Evolutionary conservation across 2,888 invertebrate genomes (phyloP), one percentile per base, ranked within the genome.

Genomic region (Rotaria socialis): DNA sequence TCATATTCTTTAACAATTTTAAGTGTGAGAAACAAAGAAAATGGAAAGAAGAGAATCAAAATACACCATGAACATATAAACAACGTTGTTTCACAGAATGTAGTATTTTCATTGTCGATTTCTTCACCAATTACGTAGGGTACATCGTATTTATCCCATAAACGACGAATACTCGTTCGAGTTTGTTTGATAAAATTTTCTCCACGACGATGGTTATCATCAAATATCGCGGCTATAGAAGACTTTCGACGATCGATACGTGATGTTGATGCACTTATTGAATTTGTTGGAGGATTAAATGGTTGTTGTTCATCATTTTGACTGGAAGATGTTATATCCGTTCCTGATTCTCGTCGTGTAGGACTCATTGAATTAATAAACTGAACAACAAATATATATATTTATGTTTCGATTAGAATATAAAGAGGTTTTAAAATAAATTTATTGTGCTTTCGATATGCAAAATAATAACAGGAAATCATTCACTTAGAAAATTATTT

Each of bases 1-100:
- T 97, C 96, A 91, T 97, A 97, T 90, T 97, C 96, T 90, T 96
- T 96, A 5, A 97, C 96, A 74, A 97, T 96, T 94, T 96, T 96
- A 90, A 96, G 95, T 91, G 96, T 96, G 87, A 96, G 93, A 91
- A 96, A 94, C 10, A 97, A 93, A 0, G 96, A 96, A 89, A 97
- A 95, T 0, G 96, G 96, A 94, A 96, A 94, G 1, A 96, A 96
- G 58, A 95, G 88, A 35, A 94, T 91, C 56, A 96, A 95, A 56
- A 96, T 90, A 7, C 94, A 90, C 94, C 96, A 96, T 14, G 96
- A 95, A 56, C 96, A 91, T 35, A 93, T 93, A 80, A 95, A 94
- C 84, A 97, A 92, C 87, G 96, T 93, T 91, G 94, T 94, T 8
- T 96, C 96, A 90, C 96, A 96, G 85, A 94, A 93, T 89, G 94